These are phyloP conservation scores for Trichosurus vulpecula DNA, from an alignment of 2,797 vertebrate species.

Conservation along the genomic window DNA sequence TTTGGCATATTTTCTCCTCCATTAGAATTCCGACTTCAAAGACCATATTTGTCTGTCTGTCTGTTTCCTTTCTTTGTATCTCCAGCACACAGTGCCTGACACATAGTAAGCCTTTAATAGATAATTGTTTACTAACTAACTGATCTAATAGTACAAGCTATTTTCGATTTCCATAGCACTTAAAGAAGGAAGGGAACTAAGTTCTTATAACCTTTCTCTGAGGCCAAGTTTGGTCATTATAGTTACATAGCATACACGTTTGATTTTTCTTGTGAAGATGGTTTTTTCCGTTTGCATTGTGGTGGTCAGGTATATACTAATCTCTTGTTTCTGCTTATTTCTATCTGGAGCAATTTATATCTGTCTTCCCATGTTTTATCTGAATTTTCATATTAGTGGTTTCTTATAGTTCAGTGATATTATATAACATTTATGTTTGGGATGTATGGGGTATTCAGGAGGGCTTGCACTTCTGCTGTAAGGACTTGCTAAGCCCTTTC, in stretches of 20 bases:
- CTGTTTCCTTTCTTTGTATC: too few relatives aligned
- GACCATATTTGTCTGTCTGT: not conserved
- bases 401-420: not conserved
- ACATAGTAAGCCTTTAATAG: too few relatives aligned
- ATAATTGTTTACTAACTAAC: too few relatives aligned
- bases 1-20: not conserved
- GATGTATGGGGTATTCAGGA: not conserved
- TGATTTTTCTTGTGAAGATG: not conserved
- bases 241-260: not conserved
- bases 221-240: not conserved
- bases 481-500: not conserved
- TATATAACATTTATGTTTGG: not conserved
- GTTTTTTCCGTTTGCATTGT: not conserved
- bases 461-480: not conserved
- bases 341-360: not conserved
- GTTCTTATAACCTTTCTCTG: not conserved
- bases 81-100: too few relatives aligned
- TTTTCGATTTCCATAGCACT: too few relatives aligned
- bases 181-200: too few relatives aligned
- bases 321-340: not conserved
- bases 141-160: too few relatives aligned
- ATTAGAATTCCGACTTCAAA: not conserved
- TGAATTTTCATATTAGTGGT: not conserved
- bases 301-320: not conserved
- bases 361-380: not conserved